These are phyloP conservation scores for Phocoena sinus DNA, from an alignment of 2,113 vertebrate genomes.

Conservation along the genomic window DNA sequence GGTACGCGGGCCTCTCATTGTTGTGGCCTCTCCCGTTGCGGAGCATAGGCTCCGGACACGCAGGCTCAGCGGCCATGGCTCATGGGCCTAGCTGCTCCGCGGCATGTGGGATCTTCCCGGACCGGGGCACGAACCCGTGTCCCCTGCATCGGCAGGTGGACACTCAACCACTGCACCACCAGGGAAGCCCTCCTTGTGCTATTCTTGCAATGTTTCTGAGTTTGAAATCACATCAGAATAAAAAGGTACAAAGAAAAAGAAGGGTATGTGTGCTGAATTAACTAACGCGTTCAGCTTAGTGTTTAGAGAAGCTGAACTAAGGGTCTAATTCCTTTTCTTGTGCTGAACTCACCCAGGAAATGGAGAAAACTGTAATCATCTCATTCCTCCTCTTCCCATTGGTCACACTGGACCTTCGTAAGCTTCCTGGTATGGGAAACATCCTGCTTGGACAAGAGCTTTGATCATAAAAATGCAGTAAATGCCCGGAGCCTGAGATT, in stretches of 20 bases:
- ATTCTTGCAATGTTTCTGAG: not conserved
- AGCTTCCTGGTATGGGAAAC: conserved; percentile 35
- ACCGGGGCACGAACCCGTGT: too few species aligned
- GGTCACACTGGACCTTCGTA: not conserved
- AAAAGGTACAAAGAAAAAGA: not conserved
- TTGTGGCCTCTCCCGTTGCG: too few species aligned
- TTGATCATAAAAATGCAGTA: conserved; percentile 41
- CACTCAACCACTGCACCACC: too few species aligned
- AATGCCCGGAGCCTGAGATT: not conserved
- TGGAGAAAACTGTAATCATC: not conserved
- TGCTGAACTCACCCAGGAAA: not conserved
- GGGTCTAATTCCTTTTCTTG: not conserved
- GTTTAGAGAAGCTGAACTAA: not conserved
- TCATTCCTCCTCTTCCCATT: not conserved
- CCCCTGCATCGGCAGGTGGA: too few species aligned
- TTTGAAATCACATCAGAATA: not conserved
- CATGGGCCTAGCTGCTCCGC: rapidly evolving
- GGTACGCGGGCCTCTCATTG: too few species aligned
- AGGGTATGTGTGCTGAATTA: not conserved
- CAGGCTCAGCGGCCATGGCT: too few species aligned
- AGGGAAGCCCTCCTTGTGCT: not conserved
- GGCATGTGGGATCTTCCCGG: too few species aligned
- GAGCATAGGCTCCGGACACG: too few species aligned
- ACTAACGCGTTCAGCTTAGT: not conserved
- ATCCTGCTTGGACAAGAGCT: not conserved